Base-by-base conservation (phyloP, 2,888 invertebrate genomes). In the Pristionchus mayeri region DNA sequence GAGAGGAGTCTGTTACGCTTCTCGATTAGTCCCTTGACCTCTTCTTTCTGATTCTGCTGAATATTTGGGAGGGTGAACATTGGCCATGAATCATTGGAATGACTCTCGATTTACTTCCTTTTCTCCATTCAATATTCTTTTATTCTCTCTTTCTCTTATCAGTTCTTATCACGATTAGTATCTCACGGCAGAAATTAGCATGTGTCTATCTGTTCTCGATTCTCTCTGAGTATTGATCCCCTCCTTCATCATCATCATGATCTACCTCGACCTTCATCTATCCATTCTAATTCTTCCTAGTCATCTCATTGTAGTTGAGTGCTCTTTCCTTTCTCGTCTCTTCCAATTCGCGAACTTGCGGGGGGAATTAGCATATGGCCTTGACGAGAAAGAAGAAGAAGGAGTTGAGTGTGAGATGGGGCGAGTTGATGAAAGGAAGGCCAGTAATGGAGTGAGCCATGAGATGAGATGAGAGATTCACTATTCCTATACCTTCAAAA, bases 321-420 rank as follows among this genome's bases (percentile, higher is more conserved):
- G 71, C 24, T 75, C 44, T 75, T 40, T 75, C 44, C 44, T 44
- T 40, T 27, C 50, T 48, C 44, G 16, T 76, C 50, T 30, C 30
- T 27, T 18, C 44, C 37, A 27, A 76, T 50, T 76, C 50, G 48
- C 76, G 40, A 71, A 71, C 67, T 71, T 71, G 67, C 27, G 67
- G 24, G 67, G n/a, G 67, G 67, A 71, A 71, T 71, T 71, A 71
- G 67, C 67, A 71, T 71, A 71, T 71, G 67, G 40, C 67, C 67
- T 71, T 71, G 67, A 71, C 37, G 34, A 40, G 67, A 40, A 40
- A 71, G 40, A 40, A 71, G 67, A 18, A 67, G 40, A 40, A 40
- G 37, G 40, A 71, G 40, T 71, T 71, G 67, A 71, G 63, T 63
- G 63, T 63, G 67, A 71, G 67, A 71, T 71, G 67, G 67, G 9